Conservation (phyloP, 2,797 vertebrate genomes). For the Lacerta viridis region DNA sequence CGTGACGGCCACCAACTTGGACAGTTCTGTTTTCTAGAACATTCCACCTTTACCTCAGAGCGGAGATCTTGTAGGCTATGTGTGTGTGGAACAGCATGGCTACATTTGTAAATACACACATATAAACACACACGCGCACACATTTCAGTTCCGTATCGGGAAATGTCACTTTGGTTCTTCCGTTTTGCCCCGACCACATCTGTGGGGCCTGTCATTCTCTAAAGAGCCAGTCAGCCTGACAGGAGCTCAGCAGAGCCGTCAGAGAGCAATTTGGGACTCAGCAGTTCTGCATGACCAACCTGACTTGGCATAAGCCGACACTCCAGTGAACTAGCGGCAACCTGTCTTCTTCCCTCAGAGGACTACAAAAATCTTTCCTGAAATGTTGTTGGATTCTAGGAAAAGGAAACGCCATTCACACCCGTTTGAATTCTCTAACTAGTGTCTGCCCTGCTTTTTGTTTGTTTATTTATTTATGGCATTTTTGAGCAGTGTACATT, state of each 20-base stretch:
- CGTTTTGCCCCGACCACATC: neutral
- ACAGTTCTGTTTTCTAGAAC: neutral
- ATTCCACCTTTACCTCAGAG: neutral
- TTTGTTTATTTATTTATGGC: no score
- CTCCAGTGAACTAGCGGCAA: neutral
- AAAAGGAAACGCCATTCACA: neutral
- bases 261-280: neutral
- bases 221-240: neutral
- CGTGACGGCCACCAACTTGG: no score
- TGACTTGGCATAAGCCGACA: conserved; percentile 4
- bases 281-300: conserved; percentile 9
- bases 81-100: no score
- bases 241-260: conserved; percentile 14
- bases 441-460: neutral
- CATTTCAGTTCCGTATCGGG: neutral
- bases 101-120: neutral
- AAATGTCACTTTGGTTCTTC: neutral
- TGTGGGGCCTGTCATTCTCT: neutral
- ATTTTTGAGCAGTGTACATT: no score
- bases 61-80: no score
- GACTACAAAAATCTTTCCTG: neutral
- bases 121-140: neutral
- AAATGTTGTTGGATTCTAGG: neutral
- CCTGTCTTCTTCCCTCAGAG: neutral
- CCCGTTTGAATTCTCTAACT: neutral